These are phyloP conservation scores for Drosophila demipolita DNA, from an alignment of 2,888 invertebrate species.

Conservation along the genomic window DNA sequence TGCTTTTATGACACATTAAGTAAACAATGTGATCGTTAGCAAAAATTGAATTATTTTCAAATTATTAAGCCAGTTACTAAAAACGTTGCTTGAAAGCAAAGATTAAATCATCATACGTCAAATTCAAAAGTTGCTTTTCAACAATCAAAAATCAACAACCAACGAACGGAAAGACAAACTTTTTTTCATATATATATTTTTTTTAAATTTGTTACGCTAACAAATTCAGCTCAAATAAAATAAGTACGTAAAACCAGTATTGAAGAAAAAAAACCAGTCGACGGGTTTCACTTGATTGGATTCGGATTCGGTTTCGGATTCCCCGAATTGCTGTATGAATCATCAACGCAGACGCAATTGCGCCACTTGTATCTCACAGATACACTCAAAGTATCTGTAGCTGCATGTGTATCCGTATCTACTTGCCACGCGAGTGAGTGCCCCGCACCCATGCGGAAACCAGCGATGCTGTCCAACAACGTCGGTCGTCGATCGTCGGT, in stretches of 20 bases:
- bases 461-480: constrained; percentile 16
- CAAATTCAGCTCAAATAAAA: constrained; percentile 14
- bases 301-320: constrained; percentile 75
- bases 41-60: background rate
- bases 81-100: background rate
- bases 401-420: background rate
- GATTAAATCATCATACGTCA: constrained; percentile 1
- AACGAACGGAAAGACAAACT: constrained; percentile 9
- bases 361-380: constrained; percentile 36
- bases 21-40: background rate
- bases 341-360: constrained; percentile 53
- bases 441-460: constrained; percentile 48
- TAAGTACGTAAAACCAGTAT: constrained; percentile 10
- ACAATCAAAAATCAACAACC: constrained; percentile 11
- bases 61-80: background rate
- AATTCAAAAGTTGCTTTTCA: constrained; percentile 3
- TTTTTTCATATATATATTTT: background rate
- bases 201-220: constrained; percentile 3
- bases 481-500: constrained; percentile 31
- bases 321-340: constrained; percentile 80
- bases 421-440: constrained; percentile 10
- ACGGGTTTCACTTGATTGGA: constrained; percentile 64
- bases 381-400: constrained; percentile 7
- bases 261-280: constrained; percentile 58
- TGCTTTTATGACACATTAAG: background rate